phyloP scores from a whole-genome alignment of 1,140 invertebrate genomes.

The Monomorium pharaonis region DNA sequence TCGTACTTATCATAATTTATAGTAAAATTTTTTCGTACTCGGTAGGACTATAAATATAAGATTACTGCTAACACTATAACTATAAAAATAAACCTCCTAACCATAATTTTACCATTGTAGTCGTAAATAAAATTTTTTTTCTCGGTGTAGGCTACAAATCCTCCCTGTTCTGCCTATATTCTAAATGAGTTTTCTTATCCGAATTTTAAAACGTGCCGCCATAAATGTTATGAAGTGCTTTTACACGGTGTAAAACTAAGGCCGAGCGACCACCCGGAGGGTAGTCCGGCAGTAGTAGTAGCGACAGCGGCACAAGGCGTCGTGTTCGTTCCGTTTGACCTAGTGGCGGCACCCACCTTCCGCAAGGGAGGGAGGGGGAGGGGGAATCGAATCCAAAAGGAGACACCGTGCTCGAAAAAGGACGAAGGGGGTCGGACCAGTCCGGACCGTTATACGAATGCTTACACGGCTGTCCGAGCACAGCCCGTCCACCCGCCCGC shows the following conservation, averaged over 20 bases:
- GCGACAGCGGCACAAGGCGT: slow-evolving; percentile 34
- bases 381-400: slow-evolving; percentile 30
- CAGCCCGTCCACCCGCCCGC: slow-evolving; percentile 65
- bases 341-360: slow-evolving; percentile 60
- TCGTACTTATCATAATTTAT: too few species aligned
- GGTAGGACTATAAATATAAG: too few species aligned
- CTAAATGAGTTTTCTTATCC: slow-evolving; percentile 3
- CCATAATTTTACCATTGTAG: too few species aligned
- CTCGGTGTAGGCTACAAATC: not conserved
- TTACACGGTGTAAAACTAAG: slow-evolving; percentile 34
- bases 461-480: slow-evolving; percentile 56
- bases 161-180: too few species aligned
- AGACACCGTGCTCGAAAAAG: slow-evolving; percentile 48
- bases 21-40: too few species aligned
- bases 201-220: not conserved
- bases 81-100: too few species aligned
- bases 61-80: too few species aligned
- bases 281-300: slow-evolving; percentile 17
- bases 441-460: slow-evolving; percentile 54
- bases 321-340: slow-evolving; percentile 70
- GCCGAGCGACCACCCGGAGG: slow-evolving; percentile 2
- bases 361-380: too few species aligned
- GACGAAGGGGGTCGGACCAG: slow-evolving; percentile 24
- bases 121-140: too few species aligned
- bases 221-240: slow-evolving; percentile 17